Percentiles rank a stretch among this genome's conserved stretches.
Conservation (phyloP, 2,888 invertebrate genomes). For the Clivina fossor region DNA sequence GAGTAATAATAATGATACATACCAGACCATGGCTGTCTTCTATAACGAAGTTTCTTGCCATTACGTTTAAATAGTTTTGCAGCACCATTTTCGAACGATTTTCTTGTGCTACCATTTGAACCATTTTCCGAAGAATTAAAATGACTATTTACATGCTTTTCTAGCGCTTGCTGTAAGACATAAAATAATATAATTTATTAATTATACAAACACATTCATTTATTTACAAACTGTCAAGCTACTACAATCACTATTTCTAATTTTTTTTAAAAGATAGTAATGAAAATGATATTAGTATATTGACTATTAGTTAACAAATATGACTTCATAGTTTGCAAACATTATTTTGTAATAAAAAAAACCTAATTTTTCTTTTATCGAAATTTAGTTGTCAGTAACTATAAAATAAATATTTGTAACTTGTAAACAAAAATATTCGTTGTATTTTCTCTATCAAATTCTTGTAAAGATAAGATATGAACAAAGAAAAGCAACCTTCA, state of each 20-base stretch:
- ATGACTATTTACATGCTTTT: conserved; percentile 92
- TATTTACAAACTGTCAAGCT: background rate
- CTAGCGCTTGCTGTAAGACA: conserved; percentile 75
- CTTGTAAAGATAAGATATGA: too few species aligned
- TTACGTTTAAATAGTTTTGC: conserved; percentile 81
- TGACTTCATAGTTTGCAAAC: too few species aligned
- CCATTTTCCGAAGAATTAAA: conserved; percentile 69
- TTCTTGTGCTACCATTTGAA: conserved; percentile 63
- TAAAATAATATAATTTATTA: conserved; percentile 35
- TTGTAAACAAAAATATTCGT: too few species aligned
- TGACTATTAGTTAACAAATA: too few species aligned
- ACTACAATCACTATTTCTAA: background rate
- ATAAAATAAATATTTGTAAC: too few species aligned
- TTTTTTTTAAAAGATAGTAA: background rate
- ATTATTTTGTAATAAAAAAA: too few species aligned
- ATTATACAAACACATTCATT: background rate
- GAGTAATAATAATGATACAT: conserved; percentile 53
- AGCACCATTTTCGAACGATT: conserved; percentile 73
- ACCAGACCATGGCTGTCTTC: conserved; percentile 90
- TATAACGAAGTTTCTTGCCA: conserved; percentile 83
- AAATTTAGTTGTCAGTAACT: too few species aligned
- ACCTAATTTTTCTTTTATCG: too few species aligned
- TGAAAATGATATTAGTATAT: too few species aligned
- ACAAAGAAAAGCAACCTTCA: too few species aligned
- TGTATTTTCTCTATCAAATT: too few species aligned